Percentiles rank a stretch among this genome's conserved stretches.
phyloP scores from a whole-genome alignment of 2,113 vertebrate genomes.

The Noctilio leporinus region DNA sequence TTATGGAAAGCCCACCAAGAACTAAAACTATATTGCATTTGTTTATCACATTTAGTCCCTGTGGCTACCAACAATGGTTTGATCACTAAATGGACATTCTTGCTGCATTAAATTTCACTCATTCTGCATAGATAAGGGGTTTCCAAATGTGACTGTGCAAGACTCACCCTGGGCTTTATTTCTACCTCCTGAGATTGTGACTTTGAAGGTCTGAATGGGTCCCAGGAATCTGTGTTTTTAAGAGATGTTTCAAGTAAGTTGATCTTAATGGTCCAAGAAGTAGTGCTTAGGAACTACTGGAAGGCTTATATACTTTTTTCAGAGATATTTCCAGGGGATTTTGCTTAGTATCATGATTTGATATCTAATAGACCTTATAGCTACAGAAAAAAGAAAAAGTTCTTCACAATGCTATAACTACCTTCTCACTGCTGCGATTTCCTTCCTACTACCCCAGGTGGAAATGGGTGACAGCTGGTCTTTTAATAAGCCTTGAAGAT shows the following conservation, averaged over 20 bases:
- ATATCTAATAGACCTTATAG: conserved; percentile 46
- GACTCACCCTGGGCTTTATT: background rate
- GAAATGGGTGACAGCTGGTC: conserved; percentile 50
- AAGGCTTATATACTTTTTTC: background rate
- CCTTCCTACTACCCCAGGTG: background rate
- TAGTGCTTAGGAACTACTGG: background rate
- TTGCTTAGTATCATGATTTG: conserved; percentile 24
- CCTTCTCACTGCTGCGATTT: conserved; percentile 42
- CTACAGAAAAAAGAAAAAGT: background rate
- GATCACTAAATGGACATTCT: background rate
- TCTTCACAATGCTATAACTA: background rate
- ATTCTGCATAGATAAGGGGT: background rate
- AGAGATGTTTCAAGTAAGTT: background rate
- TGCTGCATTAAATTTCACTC: background rate
- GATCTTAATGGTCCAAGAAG: conserved; percentile 35
- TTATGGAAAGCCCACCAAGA: background rate
- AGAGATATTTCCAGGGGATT: background rate
- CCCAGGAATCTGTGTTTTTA: conserved; percentile 10
- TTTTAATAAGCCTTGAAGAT: conserved; percentile 64
- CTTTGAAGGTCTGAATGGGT: background rate
- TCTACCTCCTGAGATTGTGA: background rate
- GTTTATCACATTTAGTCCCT: conserved; percentile 1
- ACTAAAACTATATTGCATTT: background rate
- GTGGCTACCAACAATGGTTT: background rate
- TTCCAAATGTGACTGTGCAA: background rate